Evolutionary conservation across 2,797 vertebrate species (phyloP).

Genomic region (Oreochromis grahami): DNA sequence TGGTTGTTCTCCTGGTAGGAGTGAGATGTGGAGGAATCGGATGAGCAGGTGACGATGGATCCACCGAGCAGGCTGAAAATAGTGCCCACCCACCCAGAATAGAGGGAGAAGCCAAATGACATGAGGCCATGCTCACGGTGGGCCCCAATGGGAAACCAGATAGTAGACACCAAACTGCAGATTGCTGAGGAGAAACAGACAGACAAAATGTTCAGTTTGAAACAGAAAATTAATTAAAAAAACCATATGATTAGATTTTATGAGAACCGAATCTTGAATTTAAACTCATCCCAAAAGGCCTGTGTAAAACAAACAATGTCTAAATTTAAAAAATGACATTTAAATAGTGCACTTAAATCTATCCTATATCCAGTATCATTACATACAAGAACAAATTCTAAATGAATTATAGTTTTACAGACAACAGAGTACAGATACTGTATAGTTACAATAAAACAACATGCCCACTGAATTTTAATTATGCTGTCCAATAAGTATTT

Average conservation of each 20-base stretch:
- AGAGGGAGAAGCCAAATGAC: conserved; percentile 95
- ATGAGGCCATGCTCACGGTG: conserved; percentile 86
- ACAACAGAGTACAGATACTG: background rate
- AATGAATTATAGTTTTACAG: background rate
- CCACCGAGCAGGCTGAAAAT: conserved; percentile 87
- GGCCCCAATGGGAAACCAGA: conserved; percentile 94
- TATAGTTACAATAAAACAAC: background rate
- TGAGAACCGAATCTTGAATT: background rate
- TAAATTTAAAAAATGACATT: background rate
- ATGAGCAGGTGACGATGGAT: conserved; percentile 82
- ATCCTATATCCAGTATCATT: background rate
- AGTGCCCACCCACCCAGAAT: conserved; percentile 91
- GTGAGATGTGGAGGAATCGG: conserved; percentile 80
- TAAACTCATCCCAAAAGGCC: background rate
- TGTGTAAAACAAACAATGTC: background rate
- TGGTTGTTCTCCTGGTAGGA: conserved; percentile 87
- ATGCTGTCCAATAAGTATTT: background rate
- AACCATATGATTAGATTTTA: background rate
- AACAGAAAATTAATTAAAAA: background rate
- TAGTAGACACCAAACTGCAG: conserved; percentile 86
- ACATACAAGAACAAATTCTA: background rate
- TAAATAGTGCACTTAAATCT: background rate
- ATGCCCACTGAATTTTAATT: background rate
- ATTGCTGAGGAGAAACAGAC: conserved; percentile 72
- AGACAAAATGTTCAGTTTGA: background rate